Conservation (phyloP, 2,888 invertebrate species). For the Nomada ferruginata region DNA sequence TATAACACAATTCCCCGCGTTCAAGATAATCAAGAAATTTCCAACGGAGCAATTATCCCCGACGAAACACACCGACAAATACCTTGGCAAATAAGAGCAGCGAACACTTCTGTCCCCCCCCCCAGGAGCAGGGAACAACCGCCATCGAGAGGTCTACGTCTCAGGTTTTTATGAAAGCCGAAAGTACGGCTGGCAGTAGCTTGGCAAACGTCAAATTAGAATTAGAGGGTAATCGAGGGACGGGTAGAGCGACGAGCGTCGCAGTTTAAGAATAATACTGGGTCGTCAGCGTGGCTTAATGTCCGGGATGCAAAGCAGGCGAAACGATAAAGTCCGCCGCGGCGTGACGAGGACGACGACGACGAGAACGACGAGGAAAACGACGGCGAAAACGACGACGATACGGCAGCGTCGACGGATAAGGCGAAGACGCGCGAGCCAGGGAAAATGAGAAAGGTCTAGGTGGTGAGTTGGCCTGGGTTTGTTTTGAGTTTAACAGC, state of each 20-base stretch:
- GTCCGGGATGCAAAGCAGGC: constrained; percentile 70
- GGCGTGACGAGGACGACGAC: constrained; percentile 56
- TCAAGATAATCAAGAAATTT: constrained; percentile 18
- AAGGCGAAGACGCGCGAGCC: constrained; percentile 63
- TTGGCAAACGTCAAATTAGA: constrained; percentile 65
- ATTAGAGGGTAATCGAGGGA: constrained; percentile 69
- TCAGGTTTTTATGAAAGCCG: constrained; percentile 39
- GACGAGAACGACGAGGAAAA: constrained; percentile 30
- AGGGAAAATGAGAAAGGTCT: constrained; percentile 63
- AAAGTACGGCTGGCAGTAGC: constrained; percentile 35
- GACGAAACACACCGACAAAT: not conserved
- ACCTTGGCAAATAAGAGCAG: not conserved
- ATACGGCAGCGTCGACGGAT: constrained; percentile 51
- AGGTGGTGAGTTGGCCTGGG: constrained; percentile 53
- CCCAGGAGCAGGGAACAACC: constrained; percentile 17
- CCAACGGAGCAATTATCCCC: not conserved
- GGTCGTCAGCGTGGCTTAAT: constrained; percentile 65
- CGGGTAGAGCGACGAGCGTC: constrained; percentile 39
- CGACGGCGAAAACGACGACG: constrained; percentile 40
- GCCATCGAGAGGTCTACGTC: not conserved
- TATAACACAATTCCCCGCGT: too few species aligned
- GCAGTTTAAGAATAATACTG: constrained; percentile 70
- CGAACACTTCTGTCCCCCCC: not conserved
- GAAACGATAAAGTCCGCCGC: constrained; percentile 69
- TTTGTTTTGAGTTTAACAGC: constrained; percentile 81